Evolutionary conservation across 2,113 vertebrate genomes (phyloP).

Genomic region (Hemibagrus wyckioides): DNA sequence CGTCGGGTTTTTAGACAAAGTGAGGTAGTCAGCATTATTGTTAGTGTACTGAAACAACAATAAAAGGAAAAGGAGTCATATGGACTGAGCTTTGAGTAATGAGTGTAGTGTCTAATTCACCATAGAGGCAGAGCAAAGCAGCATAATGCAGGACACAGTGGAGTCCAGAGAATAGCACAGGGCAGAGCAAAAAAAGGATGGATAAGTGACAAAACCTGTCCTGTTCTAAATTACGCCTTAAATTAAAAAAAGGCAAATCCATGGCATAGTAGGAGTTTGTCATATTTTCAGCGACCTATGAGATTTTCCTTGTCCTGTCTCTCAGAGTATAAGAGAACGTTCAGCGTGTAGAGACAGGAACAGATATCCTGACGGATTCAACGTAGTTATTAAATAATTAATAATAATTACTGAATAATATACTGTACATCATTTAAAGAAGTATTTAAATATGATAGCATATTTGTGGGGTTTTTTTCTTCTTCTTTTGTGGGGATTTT

Average conservation of each 20-base stretch:
- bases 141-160: neutral
- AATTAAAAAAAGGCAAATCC: neutral
- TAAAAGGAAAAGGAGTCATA: conserved; percentile 12
- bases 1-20: neutral
- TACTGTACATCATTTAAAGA: neutral
- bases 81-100: neutral
- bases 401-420: neutral
- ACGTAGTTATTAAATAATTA: neutral
- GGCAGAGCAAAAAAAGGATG: neutral
- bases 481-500: neutral
- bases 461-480: neutral
- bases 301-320: neutral
- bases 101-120: neutral
- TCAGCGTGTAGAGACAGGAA: neutral
- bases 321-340: neutral
- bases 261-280: neutral
- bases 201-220: neutral
- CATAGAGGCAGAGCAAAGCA: neutral
- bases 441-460: neutral
- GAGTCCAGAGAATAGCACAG: neutral
- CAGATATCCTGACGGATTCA: neutral
- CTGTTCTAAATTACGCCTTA: neutral
- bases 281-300: neutral
- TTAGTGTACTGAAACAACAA: neutral
- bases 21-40: neutral